Conservation (phyloP, 2,888 invertebrate species). For the Heliconius erato region DNA sequence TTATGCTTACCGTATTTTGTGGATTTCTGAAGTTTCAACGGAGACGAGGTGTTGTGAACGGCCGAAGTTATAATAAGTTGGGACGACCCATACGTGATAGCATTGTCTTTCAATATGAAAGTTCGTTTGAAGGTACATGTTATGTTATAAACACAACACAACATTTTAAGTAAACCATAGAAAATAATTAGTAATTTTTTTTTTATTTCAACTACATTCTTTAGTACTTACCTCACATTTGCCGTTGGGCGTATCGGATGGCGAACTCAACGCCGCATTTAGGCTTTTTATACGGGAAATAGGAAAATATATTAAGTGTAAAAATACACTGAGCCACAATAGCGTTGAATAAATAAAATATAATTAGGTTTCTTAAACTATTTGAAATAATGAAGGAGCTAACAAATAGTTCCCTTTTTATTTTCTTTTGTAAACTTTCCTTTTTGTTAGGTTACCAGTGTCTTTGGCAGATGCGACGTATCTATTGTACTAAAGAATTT, state of each 20-base stretch:
- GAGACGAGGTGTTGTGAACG: conserved; percentile 76
- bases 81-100: conserved; percentile 65
- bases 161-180: not conserved
- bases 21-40: conserved; percentile 70
- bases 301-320: not conserved
- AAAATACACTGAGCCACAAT: not conserved
- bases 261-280: no score
- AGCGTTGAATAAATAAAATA: not conserved
- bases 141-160: not conserved
- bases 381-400: not conserved
- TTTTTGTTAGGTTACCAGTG: conserved; percentile 45
- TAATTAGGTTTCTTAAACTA: not conserved
- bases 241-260: not conserved
- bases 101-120: conserved; percentile 73
- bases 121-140: conserved; percentile 54
- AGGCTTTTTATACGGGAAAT: not conserved
- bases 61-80: conserved; percentile 82
- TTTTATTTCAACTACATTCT: not conserved
- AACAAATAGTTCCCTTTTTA: not conserved
- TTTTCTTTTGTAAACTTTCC: conserved; percentile 46
- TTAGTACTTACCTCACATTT: not conserved
- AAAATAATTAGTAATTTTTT: not conserved
- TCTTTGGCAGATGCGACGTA: conserved; percentile 39
- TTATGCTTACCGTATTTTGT: conserved; percentile 72
- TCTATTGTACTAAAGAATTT: conserved; percentile 47